Percentiles rank a stretch among this genome's conserved stretches.
Conservation (phyloP, 1,140 invertebrate species). For the Hesperophylax magnus region DNA sequence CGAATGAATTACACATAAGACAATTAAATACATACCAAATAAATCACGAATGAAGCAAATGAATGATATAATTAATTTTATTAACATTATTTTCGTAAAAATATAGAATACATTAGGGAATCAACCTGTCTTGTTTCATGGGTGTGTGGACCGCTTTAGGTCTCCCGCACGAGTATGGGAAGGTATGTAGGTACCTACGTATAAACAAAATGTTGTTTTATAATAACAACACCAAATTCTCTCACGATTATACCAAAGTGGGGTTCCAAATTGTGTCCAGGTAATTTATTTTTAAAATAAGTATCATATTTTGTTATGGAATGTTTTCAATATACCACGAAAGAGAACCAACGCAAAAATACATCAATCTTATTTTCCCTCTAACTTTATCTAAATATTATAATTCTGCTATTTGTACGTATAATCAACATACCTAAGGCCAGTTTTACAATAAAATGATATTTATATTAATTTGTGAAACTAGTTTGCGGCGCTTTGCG, state of each 20-base stretch:
- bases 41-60: not conserved
- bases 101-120: not conserved
- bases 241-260: conserved; percentile 51
- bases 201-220: conserved; percentile 43
- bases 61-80: not conserved
- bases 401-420: too few species aligned
- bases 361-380: too few species aligned
- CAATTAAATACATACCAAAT: not conserved
- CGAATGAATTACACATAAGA: too few species aligned
- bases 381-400: too few species aligned
- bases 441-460: too few species aligned
- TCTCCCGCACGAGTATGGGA: conserved; percentile 1
- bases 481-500: too few species aligned
- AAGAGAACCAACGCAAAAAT: not conserved
- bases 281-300: conserved; percentile 49
- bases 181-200: not conserved
- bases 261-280: conserved; percentile 42
- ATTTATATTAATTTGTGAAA: too few species aligned
- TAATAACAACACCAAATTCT: conserved; percentile 56
- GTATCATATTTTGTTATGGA: conserved; percentile 37
- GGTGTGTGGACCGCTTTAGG: conserved; percentile 16
- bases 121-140: not conserved
- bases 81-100: not conserved
- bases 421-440: too few species aligned
- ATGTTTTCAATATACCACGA: conserved; percentile 41